phyloP scores from a whole-genome alignment of 2,797 vertebrate species.

The Craterocephalus amniculus region DNA sequence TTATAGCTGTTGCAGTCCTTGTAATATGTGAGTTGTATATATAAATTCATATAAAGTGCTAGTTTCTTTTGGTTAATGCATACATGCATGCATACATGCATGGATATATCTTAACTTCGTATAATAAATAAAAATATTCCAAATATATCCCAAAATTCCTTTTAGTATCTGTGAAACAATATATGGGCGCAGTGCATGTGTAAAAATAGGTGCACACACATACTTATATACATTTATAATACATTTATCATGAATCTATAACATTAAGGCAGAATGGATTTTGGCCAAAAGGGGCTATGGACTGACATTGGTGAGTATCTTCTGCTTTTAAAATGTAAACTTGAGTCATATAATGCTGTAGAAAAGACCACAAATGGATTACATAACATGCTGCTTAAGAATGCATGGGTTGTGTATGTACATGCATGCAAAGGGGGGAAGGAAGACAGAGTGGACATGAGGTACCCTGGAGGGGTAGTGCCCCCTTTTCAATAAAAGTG shows the following conservation, averaged over 20 bases:
- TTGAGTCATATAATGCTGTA: neutral
- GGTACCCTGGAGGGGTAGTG: slow-evolving; percentile 41
- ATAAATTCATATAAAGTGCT: neutral
- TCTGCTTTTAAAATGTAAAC: slow-evolving; percentile 17
- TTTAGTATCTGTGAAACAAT: neutral
- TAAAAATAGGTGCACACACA: neutral
- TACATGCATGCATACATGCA: neutral
- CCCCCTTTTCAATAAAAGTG: slow-evolving; percentile 32
- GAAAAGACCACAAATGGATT: slow-evolving; percentile 24
- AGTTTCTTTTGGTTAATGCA: neutral
- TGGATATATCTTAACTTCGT: neutral
- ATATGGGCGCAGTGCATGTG: neutral
- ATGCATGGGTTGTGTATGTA: slow-evolving; percentile 38
- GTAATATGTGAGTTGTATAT: neutral
- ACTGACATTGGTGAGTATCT: neutral
- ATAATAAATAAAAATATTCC: too few species aligned
- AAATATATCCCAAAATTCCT: too few species aligned
- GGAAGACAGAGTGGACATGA: slow-evolving; percentile 30
- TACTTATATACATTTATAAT: neutral
- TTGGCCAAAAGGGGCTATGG: neutral
- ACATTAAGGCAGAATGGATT: neutral
- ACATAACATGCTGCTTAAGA: slow-evolving; percentile 54
- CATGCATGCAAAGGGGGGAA: slow-evolving; percentile 5
- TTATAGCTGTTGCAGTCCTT: neutral
- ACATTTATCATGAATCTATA: neutral